A percentile compares a stretch with the other conserved stretches of the same genome.
Conservation (phyloP, 2,888 invertebrate genomes). For the Eledona agricola region DNA sequence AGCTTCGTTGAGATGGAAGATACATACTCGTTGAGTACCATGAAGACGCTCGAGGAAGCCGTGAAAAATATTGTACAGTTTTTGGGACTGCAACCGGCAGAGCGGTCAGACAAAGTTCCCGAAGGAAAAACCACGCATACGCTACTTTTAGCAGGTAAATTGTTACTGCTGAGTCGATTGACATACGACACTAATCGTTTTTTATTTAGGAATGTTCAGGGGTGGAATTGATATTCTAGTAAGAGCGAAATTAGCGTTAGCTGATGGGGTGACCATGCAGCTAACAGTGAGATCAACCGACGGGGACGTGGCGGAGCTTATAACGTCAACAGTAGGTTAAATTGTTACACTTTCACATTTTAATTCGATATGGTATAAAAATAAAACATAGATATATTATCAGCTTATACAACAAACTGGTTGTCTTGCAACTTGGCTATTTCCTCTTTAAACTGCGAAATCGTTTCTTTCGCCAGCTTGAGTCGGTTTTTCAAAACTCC, state of each 20-base stretch:
- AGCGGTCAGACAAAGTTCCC: constrained; percentile 82
- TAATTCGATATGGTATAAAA: constrained; percentile 7
- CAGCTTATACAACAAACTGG: constrained; percentile 47
- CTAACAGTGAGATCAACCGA: constrained; percentile 88
- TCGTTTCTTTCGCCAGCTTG: constrained; percentile 85
- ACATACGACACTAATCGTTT: constrained; percentile 6
- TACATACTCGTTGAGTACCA: constrained; percentile 87
- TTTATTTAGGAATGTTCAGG: constrained; percentile 77
- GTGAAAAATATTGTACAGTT: constrained; percentile 84
- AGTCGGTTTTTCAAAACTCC: constrained; percentile 84
- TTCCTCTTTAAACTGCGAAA: constrained; percentile 82
- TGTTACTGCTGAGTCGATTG: neutral
- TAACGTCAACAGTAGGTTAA: constrained; percentile 86
- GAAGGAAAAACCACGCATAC: constrained; percentile 86
- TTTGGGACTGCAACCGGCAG: constrained; percentile 85
- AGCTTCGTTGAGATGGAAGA: constrained; percentile 81
- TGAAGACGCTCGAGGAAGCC: constrained; percentile 82
- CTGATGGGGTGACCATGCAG: constrained; percentile 92
- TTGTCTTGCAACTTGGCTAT: constrained; percentile 65
- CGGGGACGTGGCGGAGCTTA: constrained; percentile 85
- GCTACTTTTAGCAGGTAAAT: constrained; percentile 77
- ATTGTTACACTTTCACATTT: constrained; percentile 9
- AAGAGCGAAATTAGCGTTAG: constrained; percentile 82
- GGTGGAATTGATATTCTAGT: constrained; percentile 91
- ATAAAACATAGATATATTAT: constrained; percentile 6